phyloP scores from a whole-genome alignment of 2,113 vertebrate genomes.

The Cavia porcellus region DNA sequence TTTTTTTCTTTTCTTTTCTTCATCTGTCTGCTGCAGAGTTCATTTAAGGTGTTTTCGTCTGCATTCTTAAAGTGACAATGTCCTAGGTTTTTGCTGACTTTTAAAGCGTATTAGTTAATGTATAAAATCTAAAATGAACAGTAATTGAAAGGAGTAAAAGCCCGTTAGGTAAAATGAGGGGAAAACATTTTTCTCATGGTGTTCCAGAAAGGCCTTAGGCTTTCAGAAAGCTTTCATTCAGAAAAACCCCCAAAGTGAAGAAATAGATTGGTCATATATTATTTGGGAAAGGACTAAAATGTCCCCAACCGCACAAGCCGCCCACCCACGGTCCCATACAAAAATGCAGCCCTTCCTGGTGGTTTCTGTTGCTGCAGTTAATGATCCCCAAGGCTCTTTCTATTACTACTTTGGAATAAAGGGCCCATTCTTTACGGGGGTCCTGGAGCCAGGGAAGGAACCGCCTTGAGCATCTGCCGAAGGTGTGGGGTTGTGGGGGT shows the following conservation, averaged over 20 bases:
- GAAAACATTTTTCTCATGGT: not conserved
- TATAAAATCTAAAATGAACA: conserved; percentile 13
- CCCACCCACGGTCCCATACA: conserved; percentile 41
- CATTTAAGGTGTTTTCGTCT: conserved; percentile 94
- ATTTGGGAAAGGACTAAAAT: conserved; percentile 19
- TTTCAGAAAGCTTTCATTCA: not conserved
- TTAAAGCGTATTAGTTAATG: not conserved
- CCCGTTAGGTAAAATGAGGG: not conserved
- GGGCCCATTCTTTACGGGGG: conserved; percentile 40
- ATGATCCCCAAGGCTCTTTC: not conserved
- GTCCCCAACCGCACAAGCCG: conserved; percentile 32
- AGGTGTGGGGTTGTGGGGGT: conserved; percentile 41
- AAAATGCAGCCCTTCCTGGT: conserved; percentile 53
- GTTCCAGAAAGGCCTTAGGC: not conserved
- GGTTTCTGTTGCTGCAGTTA: conserved; percentile 33
- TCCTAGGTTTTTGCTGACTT: conserved; percentile 8
- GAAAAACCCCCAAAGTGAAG: not conserved
- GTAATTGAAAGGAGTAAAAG: not conserved
- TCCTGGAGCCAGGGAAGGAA: conserved; percentile 38
- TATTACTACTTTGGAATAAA: conserved; percentile 48
- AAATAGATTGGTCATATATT: conserved; percentile 4
- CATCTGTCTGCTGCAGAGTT: conserved; percentile 89
- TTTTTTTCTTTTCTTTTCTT: conserved; percentile 51
- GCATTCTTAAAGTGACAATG: conserved; percentile 93
- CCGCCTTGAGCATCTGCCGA: conserved; percentile 6